Percentiles rank a stretch among this genome's conserved stretches.
Conservation (phyloP, 2,113 vertebrate genomes). For the Motacilla alba region DNA sequence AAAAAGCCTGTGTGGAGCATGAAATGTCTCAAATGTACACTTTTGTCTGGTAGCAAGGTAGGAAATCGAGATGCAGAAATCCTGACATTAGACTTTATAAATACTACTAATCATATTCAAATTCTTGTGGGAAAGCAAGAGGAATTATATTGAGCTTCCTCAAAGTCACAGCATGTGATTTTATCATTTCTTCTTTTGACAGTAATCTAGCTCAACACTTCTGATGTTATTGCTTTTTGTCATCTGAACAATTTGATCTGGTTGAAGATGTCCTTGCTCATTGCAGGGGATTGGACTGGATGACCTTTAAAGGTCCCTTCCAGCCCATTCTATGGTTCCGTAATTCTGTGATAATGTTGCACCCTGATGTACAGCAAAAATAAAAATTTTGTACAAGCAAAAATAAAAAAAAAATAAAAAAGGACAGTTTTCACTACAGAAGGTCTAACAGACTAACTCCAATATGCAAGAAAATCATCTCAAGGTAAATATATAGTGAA, state of each 20-base stretch:
- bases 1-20: neutral
- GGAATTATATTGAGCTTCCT: neutral
- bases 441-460: neutral
- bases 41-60: neutral
- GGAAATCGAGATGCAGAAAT: neutral
- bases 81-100: neutral
- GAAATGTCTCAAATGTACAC: neutral
- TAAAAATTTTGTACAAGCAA: no score
- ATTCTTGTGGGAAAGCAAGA: neutral
- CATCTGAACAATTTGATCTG: neutral
- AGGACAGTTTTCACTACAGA: neutral
- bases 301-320: neutral
- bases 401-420: neutral
- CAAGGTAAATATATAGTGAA: neutral
- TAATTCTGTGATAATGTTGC: neutral
- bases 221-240: neutral
- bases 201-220: neutral
- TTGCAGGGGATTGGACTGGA: neutral
- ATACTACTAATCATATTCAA: neutral
- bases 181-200: neutral
- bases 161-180: neutral
- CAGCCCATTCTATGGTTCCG: neutral
- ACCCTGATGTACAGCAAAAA: neutral
- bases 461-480: neutral
- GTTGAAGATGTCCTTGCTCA: neutral